These are phyloP conservation scores for Melanostoma scalare DNA, from an alignment of 2,888 invertebrate species.

Conservation along the genomic window DNA sequence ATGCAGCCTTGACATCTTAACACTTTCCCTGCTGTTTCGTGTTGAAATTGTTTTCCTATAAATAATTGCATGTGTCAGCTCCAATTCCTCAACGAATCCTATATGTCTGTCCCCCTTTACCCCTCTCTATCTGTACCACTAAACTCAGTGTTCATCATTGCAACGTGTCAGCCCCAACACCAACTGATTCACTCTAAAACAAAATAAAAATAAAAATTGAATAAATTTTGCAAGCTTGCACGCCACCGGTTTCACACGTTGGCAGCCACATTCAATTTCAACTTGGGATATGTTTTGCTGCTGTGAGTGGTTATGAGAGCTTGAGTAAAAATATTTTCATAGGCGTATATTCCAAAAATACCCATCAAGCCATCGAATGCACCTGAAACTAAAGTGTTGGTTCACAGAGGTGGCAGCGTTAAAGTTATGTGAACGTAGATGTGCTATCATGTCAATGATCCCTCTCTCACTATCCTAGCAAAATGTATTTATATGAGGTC, in stretches of 20 bases:
- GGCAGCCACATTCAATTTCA: conserved; percentile 60
- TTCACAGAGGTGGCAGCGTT: conserved; percentile 6
- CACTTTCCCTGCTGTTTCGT: conserved; percentile 23
- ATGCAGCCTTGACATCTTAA: conserved; percentile 33
- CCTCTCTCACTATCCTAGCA: background rate
- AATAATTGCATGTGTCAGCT: conserved; percentile 56
- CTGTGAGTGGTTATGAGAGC: conserved; percentile 35
- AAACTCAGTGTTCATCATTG: conserved; percentile 34
- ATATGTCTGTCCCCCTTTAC: background rate
- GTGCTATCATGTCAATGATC: conserved; percentile 39
- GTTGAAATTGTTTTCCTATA: conserved; percentile 36
- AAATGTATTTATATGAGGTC: too few species aligned
- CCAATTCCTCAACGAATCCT: conserved; percentile 24
- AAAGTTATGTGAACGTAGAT: background rate
- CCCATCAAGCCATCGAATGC: conserved; percentile 16
- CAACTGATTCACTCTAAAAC: conserved; percentile 24
- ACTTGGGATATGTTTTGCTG: conserved; percentile 21
- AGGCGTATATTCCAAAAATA: conserved; percentile 20
- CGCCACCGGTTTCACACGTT: conserved; percentile 56
- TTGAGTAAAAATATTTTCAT: conserved; percentile 6
- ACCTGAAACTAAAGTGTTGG: conserved; percentile 41
- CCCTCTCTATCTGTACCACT: too few species aligned
- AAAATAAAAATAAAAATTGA: conserved; percentile 11
- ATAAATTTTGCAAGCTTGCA: conserved; percentile 48
- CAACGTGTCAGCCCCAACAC: conserved; percentile 21